Conservation (phyloP, 2,888 invertebrate species). For the Parnassius smintheus region DNA sequence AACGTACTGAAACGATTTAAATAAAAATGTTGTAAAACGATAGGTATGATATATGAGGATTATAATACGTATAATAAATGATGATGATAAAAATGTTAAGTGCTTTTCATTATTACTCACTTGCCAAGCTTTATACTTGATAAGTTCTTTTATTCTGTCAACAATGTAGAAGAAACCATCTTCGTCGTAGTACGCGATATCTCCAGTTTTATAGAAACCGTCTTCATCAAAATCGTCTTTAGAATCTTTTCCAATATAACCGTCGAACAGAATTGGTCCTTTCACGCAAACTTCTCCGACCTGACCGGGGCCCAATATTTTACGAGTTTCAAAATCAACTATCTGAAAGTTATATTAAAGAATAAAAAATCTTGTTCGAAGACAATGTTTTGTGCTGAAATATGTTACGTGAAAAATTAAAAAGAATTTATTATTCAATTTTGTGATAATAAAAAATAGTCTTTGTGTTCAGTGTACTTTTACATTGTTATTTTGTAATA, state of each 20-base stretch:
- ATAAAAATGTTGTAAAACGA: no score
- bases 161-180: conserved; percentile 60
- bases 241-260: conserved; percentile 52
- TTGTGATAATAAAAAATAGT: conserved; percentile 4
- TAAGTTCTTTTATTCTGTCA: conserved; percentile 64
- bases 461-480: neutral
- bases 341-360: conserved; percentile 44
- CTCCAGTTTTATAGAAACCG: conserved; percentile 63
- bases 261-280: conserved; percentile 54
- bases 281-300: conserved; percentile 59
- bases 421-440: no score
- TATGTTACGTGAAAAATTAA: no score
- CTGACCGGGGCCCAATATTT: conserved; percentile 51
- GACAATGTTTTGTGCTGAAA: conserved; percentile 1
- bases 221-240: conserved; percentile 51
- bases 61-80: no score
- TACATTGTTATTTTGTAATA: no score
- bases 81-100: no score
- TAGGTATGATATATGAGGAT: no score
- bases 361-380: conserved; percentile 22
- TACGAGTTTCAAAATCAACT: conserved; percentile 52
- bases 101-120: conserved; percentile 37
- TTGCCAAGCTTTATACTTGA: conserved; percentile 65
- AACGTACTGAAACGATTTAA: no score
- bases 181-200: conserved; percentile 60